phyloP scores from a whole-genome alignment of 2,113 vertebrate species.

The Percopsis transmontana region DNA sequence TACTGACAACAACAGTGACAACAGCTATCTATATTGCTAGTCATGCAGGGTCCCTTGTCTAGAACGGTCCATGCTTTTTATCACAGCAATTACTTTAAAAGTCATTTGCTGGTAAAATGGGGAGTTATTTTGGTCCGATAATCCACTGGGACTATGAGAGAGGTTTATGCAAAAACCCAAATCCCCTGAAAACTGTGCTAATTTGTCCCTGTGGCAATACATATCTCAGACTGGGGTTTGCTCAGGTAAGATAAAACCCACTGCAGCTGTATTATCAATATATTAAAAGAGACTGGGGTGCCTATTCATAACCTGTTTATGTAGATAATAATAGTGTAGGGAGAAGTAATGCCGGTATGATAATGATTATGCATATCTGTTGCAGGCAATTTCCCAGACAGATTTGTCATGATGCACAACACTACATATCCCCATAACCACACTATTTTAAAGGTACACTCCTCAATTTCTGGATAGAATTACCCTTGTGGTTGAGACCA shows the following conservation, averaged over 20 bases:
- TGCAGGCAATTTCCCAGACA: background rate
- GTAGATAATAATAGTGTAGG: background rate
- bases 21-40: background rate
- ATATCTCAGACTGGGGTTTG: background rate
- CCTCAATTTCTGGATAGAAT: too few relatives aligned
- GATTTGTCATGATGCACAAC: too few relatives aligned
- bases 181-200: conserved; percentile 37
- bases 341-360: background rate
- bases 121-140: conserved; percentile 30
- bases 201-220: conserved; percentile 9
- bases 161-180: conserved; percentile 26
- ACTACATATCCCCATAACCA: too few relatives aligned
- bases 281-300: background rate
- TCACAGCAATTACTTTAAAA: conserved; percentile 45
- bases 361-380: background rate
- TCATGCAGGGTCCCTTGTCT: background rate
- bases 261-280: background rate
- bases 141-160: conserved; percentile 31
- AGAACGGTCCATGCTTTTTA: conserved; percentile 12
- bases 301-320: background rate
- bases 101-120: conserved; percentile 11
- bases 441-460: too few relatives aligned
- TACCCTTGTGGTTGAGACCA: too few relatives aligned
- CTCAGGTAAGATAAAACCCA: conserved; percentile 7
- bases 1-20: background rate